Evolutionary conservation across 2,888 invertebrate species (phyloP).

Genomic region (Cabera pusaria): DNA sequence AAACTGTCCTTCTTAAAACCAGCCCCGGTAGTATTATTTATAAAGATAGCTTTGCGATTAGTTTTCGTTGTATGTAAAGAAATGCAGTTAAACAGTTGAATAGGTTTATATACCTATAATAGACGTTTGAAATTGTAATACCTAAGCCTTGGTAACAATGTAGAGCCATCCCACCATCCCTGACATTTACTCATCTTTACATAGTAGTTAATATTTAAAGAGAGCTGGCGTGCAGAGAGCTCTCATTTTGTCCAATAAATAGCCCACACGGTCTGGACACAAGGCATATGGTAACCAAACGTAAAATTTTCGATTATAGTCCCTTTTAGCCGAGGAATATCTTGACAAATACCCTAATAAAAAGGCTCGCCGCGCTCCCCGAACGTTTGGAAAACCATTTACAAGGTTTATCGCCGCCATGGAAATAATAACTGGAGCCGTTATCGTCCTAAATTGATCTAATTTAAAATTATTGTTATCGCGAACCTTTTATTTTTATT

Average conservation of each 20-base stretch:
- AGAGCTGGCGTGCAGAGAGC: conserved; percentile 7
- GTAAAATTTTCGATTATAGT: conserved; percentile 75
- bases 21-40: too few species aligned
- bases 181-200: too few species aligned
- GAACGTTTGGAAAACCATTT: conserved; percentile 81
- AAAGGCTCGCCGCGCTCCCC: conserved; percentile 71
- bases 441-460: conserved; percentile 81
- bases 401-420: conserved; percentile 80
- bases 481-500: conserved; percentile 78
- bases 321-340: conserved; percentile 70
- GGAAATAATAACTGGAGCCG: conserved; percentile 81
- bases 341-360: conserved; percentile 82
- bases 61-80: too few species aligned
- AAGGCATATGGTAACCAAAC: conserved; percentile 71
- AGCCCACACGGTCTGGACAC: conserved; percentile 42
- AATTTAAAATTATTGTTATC: conserved; percentile 81
- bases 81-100: too few species aligned
- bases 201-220: conserved; percentile 1
- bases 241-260: conserved; percentile 43
- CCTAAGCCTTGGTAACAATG: too few species aligned
- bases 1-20: too few species aligned
- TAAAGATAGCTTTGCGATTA: too few species aligned
- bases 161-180: too few species aligned
- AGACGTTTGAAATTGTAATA: too few species aligned
- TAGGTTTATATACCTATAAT: too few species aligned